Evolutionary conservation across 1,140 invertebrate species (phyloP).

Genomic region (Oncopeltus fasciatus): DNA sequence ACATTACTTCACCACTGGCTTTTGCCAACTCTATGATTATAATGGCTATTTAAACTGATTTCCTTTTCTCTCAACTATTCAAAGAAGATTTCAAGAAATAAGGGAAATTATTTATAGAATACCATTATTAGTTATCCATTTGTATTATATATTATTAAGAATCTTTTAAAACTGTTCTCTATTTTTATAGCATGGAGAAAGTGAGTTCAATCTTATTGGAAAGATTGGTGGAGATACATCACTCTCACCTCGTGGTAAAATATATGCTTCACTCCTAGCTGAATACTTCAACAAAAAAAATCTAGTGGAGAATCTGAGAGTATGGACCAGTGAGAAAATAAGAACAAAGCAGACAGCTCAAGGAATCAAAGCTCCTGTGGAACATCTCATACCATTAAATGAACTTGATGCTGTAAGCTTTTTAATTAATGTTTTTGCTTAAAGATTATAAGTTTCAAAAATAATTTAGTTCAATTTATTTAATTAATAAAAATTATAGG

Average conservation of each 20-base stretch:
- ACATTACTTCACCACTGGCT: too few relatives aligned
- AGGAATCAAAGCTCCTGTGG: slow-evolving; percentile 61
- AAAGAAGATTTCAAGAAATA: too few relatives aligned
- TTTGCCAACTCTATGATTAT: too few relatives aligned
- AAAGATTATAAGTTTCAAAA: too few relatives aligned
- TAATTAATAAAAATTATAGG: too few relatives aligned
- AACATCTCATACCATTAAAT: slow-evolving; percentile 65
- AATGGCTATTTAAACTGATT: too few relatives aligned
- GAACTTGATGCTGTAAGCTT: slow-evolving; percentile 72
- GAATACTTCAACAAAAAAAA: slow-evolving; percentile 51
- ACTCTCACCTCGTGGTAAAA: slow-evolving; percentile 59
- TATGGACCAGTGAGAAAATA: slow-evolving; percentile 76
- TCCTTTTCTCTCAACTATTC: too few relatives aligned
- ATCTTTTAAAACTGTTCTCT: too few relatives aligned
- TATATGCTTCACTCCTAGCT: slow-evolving; percentile 63
- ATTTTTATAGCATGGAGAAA: slow-evolving; percentile 70
- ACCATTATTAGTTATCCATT: too few relatives aligned
- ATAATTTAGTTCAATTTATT: too few relatives aligned
- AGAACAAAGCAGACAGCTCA: slow-evolving; percentile 77
- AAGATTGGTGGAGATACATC: slow-evolving; percentile 79
- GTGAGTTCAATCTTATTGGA: slow-evolving; percentile 78
- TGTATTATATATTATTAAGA: too few relatives aligned
- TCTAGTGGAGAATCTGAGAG: slow-evolving; percentile 51
- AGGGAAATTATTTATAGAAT: too few relatives aligned
- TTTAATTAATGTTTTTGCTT: background rate